phyloP scores from a whole-genome alignment of 1,140 invertebrate species.

The Limonius californicus region DNA sequence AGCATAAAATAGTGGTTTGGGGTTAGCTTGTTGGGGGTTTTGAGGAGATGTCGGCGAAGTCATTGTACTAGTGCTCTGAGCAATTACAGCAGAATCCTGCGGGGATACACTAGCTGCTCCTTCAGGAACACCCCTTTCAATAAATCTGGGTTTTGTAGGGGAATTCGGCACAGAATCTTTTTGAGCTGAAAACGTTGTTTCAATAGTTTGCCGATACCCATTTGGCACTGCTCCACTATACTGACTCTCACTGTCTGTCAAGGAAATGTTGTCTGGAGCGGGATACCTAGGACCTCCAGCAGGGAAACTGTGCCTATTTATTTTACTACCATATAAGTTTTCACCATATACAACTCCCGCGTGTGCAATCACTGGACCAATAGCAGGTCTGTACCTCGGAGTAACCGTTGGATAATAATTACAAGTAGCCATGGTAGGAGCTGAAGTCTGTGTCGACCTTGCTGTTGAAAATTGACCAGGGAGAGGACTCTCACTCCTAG shows the following conservation, averaged over 20 bases:
- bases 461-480: slow-evolving; percentile 45
- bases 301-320: slow-evolving; percentile 42
- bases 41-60: slow-evolving; percentile 49
- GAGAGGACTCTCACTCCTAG: slow-evolving; percentile 43
- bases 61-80: slow-evolving; percentile 45
- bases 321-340: slow-evolving; percentile 34
- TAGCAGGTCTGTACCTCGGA: slow-evolving; percentile 33
- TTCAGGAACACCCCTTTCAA: slow-evolving; percentile 60
- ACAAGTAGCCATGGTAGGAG: slow-evolving; percentile 30
- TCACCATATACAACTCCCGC: slow-evolving; percentile 30
- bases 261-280: slow-evolving; percentile 31
- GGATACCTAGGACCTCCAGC: slow-evolving; percentile 32
- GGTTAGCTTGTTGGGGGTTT: slow-evolving; percentile 31
- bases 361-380: slow-evolving; percentile 25
- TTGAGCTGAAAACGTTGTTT: slow-evolving; percentile 40
- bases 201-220: slow-evolving; percentile 45
- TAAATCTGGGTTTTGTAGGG: slow-evolving; percentile 46
- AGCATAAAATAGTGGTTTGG: slow-evolving; percentile 55
- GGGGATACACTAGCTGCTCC: slow-evolving; percentile 57
- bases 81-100: slow-evolving; percentile 48
- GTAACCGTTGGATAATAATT: slow-evolving; percentile 37
- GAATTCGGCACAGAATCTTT: slow-evolving; percentile 47
- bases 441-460: slow-evolving; percentile 47
- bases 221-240: slow-evolving; percentile 37
- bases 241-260: slow-evolving; percentile 39